A percentile compares a stretch with the other conserved stretches of the same genome.
Conservation (phyloP, 1,140 invertebrate genomes). For the Lerema accius region DNA sequence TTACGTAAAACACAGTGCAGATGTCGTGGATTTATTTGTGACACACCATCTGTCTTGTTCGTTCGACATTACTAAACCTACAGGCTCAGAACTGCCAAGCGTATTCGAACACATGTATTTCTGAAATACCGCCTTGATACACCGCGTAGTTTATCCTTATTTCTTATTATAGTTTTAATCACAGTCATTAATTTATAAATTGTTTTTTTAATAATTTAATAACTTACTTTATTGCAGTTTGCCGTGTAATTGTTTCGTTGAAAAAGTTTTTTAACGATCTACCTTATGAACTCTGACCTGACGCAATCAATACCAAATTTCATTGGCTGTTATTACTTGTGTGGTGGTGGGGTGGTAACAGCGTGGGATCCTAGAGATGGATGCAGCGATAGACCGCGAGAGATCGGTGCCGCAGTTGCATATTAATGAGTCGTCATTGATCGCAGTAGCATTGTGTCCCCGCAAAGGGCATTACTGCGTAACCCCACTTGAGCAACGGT, state of each 20-base stretch:
- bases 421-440: conserved; percentile 45
- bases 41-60: conserved; percentile 3
- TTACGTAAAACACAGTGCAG: not conserved
- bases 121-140: too few relatives aligned
- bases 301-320: too few relatives aligned
- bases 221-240: too few relatives aligned
- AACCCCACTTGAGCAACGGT: conserved; percentile 44
- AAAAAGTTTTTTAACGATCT: too few relatives aligned
- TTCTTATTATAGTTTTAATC: too few relatives aligned
- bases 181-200: too few relatives aligned
- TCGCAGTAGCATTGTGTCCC: conserved; percentile 35
- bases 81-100: not conserved
- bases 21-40: not conserved
- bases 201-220: too few relatives aligned
- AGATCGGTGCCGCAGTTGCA: conserved; percentile 36
- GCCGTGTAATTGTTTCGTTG: too few relatives aligned
- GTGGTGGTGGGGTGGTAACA: conserved; percentile 9
- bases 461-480: conserved; percentile 47
- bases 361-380: conserved; percentile 16
- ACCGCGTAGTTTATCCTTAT: too few relatives aligned
- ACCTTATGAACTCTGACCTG: too few relatives aligned
- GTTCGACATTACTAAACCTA: not conserved
- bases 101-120: too few relatives aligned
- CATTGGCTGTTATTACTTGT: too few relatives aligned
- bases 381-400: conserved; percentile 32